Conservation (phyloP, 1,140 invertebrate species). For the Cephus cinctus region DNA sequence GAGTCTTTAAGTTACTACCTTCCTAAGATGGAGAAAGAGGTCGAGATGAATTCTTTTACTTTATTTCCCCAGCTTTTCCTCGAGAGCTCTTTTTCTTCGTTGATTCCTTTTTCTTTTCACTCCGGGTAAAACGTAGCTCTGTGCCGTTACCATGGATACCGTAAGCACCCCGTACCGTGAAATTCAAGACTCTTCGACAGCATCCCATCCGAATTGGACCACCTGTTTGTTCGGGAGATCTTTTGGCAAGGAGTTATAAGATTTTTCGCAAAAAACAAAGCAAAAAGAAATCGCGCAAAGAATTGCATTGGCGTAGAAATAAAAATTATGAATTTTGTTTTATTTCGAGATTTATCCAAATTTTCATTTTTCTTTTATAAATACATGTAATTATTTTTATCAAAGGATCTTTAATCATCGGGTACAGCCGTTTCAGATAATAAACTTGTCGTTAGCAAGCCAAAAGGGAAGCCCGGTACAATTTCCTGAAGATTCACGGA, state of each 20-base stretch:
- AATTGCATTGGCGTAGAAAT: too few relatives aligned
- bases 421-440: background rate
- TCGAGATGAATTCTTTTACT: constrained; percentile 12
- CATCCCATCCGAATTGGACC: constrained; percentile 23
- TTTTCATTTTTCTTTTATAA: background rate
- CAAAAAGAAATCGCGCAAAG: too few relatives aligned
- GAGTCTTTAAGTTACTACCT: too few relatives aligned
- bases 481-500: constrained; percentile 35
- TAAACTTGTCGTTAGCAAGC: constrained; percentile 20
- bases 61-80: constrained; percentile 10
- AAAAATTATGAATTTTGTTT: too few relatives aligned
- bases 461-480: constrained; percentile 13
- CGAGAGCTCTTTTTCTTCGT: background rate
- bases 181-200: constrained; percentile 27
- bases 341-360: background rate
- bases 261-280: too few relatives aligned
- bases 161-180: too few relatives aligned
- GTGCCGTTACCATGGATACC: constrained; percentile 39
- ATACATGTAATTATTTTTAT: background rate
- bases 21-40: constrained; percentile 3
- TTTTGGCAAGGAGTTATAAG: too few relatives aligned
- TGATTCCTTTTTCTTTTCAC: constrained; percentile 4
- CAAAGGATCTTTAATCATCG: too few relatives aligned
- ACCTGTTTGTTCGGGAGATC: too few relatives aligned
- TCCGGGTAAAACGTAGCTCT: constrained; percentile 20